Conservation (phyloP, 92 coral and sea anemone genomes). For the Parazoanthus atlanticus region DNA sequence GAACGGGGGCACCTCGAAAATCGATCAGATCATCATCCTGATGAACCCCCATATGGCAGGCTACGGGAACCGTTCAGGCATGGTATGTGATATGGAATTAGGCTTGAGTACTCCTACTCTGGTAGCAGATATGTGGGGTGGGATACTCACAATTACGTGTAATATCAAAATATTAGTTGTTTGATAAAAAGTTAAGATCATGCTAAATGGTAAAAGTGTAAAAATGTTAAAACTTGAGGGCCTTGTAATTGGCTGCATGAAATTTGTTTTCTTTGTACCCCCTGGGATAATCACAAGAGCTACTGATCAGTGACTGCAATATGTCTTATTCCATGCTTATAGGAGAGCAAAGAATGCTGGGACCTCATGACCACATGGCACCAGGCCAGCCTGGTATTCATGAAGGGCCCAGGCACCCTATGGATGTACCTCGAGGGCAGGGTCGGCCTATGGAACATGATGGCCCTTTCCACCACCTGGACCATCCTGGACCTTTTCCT, state of each 20-base stretch:
- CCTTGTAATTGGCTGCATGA: too few relatives aligned
- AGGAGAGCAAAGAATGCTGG: constrained; percentile 38
- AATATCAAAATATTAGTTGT: too few relatives aligned
- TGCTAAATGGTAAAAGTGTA: too few relatives aligned
- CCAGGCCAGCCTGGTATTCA: constrained; percentile 25
- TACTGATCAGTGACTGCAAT: not conserved
- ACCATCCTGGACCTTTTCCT: constrained; percentile 48
- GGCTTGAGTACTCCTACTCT: not conserved
- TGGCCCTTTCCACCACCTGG: constrained; percentile 51
- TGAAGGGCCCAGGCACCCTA: constrained; percentile 28
- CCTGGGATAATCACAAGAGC: too few relatives aligned
- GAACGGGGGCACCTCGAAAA: constrained; percentile 1
- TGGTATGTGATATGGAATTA: constrained; percentile 10
- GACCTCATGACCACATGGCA: constrained; percentile 15
- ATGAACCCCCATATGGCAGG: constrained; percentile 29
- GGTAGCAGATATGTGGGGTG: not conserved
- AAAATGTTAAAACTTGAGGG: too few relatives aligned
- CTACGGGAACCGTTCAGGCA: constrained; percentile 20
- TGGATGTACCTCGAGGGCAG: constrained; percentile 32
- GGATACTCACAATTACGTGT: too few relatives aligned
- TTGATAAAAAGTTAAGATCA: too few relatives aligned
- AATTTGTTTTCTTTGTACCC: too few relatives aligned
- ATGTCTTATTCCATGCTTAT: not conserved
- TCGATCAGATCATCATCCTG: constrained; percentile 15
- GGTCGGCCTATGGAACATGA: constrained; percentile 23